Conservation (phyloP, 2,113 vertebrate genomes). For the Erythrocercus mccallii region DNA sequence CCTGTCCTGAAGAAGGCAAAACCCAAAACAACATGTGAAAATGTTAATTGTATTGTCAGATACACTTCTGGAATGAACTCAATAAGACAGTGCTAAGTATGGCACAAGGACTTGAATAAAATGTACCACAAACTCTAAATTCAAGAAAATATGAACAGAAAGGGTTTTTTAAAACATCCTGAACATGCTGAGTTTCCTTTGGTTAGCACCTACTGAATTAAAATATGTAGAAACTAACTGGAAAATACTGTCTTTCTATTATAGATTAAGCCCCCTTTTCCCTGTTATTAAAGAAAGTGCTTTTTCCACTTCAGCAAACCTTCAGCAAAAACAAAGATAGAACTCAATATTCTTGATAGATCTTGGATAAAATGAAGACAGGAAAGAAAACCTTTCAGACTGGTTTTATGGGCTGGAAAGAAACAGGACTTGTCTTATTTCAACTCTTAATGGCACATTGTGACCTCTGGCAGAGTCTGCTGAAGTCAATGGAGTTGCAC, state of each 20-base stretch:
- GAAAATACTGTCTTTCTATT: background rate
- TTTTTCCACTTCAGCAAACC: background rate
- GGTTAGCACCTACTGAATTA: background rate
- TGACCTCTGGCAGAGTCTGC: background rate
- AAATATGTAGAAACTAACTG: background rate
- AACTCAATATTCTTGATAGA: slow-evolving; percentile 33
- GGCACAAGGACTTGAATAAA: background rate
- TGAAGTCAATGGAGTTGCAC: background rate
- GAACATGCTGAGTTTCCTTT: background rate
- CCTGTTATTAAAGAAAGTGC: background rate
- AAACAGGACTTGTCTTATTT: background rate
- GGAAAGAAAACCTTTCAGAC: slow-evolving; percentile 1
- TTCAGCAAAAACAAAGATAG: slow-evolving; percentile 14
- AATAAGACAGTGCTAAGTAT: background rate
- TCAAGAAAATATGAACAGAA: background rate
- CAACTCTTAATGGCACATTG: background rate
- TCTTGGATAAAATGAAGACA: slow-evolving; percentile 2
- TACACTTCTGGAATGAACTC: background rate
- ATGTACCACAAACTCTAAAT: background rate
- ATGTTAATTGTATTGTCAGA: background rate
- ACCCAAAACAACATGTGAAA: background rate
- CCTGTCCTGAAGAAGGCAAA: background rate
- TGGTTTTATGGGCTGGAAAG: slow-evolving; percentile 22
- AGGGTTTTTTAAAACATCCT: background rate
- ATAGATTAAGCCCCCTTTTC: background rate